Evolutionary conservation across 2,113 vertebrate genomes (phyloP), one percentile per base, ranked within the genome.

Genomic region (Labeo catla): DNA sequence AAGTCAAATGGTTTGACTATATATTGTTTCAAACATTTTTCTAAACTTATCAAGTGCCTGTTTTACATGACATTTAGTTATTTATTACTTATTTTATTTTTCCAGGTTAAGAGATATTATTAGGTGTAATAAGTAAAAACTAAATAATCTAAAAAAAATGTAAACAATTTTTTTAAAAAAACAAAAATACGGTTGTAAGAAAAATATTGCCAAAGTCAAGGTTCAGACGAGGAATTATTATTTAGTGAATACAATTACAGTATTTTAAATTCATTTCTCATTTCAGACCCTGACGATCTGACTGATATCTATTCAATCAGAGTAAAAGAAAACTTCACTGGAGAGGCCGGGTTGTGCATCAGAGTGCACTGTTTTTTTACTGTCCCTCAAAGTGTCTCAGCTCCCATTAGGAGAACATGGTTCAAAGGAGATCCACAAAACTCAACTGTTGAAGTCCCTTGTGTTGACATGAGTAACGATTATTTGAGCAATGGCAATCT

Each of bases 361-460:
- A 12, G 2, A 0, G 19, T 13, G 1, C 3, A 3, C 6, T 79
- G 54, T 23, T 8, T 2, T 13, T 79, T 61, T 3, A 79, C 77
- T 23, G 13, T 61, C 36, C 52, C 76, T 39, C 52, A 21, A 43
- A 59, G 11, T 4, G 13, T 19, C 49, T n/a, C 76, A 21, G 5
- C 43, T 21, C 36, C 19, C 77, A 6, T 79, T 12, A 61, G 1
- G 6, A 45, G 6, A 23, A 80, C 19, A 10, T 80, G 54, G 77
- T 45, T 80, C 19, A 61, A 80, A 43, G 77, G 54, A 80, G 36
- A 45, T 61, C 21, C 54, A 80, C 54, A 61, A 61, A 43, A 80
- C 6, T 36, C 36, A 61, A 8, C 3, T 21, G 52, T 21, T n/a
- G 34, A 79, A 79, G 16, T 78, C 39, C 28, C 76, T n/a, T 3